phyloP scores from a whole-genome alignment of 2,113 vertebrate species.

The Pantherophis guttatus region DNA sequence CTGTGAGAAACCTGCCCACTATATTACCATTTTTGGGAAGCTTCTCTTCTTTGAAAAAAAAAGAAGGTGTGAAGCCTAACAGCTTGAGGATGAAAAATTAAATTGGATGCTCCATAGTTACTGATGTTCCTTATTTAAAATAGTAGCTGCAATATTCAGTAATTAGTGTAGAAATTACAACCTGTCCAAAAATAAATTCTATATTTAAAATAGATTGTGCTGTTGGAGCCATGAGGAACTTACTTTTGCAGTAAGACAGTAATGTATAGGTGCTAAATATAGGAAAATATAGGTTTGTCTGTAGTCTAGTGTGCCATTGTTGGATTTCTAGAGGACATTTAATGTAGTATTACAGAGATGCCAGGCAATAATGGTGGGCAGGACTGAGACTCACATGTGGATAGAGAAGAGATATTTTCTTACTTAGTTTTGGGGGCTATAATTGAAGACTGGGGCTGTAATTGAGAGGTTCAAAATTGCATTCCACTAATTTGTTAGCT shows the following conservation, averaged over 20 bases:
- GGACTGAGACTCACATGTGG: not conserved
- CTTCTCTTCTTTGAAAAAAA: not conserved
- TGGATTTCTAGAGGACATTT: not conserved
- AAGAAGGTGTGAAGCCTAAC: not conserved
- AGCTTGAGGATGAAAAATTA: not conserved
- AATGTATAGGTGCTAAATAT: conserved; percentile 16
- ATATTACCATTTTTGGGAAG: not conserved
- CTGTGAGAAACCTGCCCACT: not conserved
- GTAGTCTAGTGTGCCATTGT: not conserved
- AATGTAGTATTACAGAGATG: not conserved
- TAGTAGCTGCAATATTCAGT: conserved; percentile 21
- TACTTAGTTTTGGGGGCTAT: not conserved
- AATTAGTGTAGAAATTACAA: not conserved
- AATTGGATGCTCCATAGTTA: not conserved
- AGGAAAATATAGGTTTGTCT: not conserved
- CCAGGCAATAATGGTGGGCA: not conserved
- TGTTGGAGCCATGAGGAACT: not conserved
- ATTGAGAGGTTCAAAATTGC: not conserved
- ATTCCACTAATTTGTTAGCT: not conserved
- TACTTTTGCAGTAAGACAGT: not conserved
- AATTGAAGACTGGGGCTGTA: not conserved
- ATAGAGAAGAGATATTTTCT: not conserved
- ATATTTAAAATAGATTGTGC: conserved; percentile 45
- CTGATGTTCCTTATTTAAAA: not conserved
- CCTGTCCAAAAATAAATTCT: conserved; percentile 26